phyloP scores from a whole-genome alignment of 2,888 invertebrate species.

The Oscheius sp. region DNA sequence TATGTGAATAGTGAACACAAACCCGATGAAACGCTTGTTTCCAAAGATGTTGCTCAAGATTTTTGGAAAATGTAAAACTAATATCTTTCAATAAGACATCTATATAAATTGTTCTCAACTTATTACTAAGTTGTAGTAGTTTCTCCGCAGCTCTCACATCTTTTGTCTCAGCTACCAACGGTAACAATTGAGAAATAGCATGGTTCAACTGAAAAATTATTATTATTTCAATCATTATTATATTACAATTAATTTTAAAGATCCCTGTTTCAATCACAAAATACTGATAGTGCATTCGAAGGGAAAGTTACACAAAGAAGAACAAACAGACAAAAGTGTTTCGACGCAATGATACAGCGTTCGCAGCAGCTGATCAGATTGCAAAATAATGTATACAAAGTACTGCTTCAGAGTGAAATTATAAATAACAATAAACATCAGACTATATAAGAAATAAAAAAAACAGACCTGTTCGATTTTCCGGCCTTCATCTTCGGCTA shows the following conservation, averaged over 20 bases:
- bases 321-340: constrained; percentile 18
- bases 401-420: background rate
- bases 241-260: background rate
- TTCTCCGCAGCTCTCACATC: constrained; percentile 42
- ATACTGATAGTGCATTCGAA: constrained; percentile 11
- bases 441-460: background rate
- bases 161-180: constrained; percentile 33
- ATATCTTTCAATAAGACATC: constrained; percentile 36
- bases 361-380: too few relatives aligned
- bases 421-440: background rate
- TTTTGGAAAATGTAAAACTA: constrained; percentile 38
- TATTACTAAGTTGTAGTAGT: constrained; percentile 36
- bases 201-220: constrained; percentile 34
- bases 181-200: constrained; percentile 34
- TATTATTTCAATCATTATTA: background rate
- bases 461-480: constrained; percentile 21
- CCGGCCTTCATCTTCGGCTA: constrained; percentile 23
- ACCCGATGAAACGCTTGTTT: constrained; percentile 49
- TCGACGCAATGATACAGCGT: background rate
- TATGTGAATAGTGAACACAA: background rate
- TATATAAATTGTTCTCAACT: constrained; percentile 35
- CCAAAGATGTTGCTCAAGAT: constrained; percentile 49
- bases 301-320: constrained; percentile 12
- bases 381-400: background rate
- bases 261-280: background rate